Evolutionary conservation across 2,113 vertebrate genomes (phyloP), one percentile per base, ranked within the genome.

Genomic region (Trogon melanurus): DNA sequence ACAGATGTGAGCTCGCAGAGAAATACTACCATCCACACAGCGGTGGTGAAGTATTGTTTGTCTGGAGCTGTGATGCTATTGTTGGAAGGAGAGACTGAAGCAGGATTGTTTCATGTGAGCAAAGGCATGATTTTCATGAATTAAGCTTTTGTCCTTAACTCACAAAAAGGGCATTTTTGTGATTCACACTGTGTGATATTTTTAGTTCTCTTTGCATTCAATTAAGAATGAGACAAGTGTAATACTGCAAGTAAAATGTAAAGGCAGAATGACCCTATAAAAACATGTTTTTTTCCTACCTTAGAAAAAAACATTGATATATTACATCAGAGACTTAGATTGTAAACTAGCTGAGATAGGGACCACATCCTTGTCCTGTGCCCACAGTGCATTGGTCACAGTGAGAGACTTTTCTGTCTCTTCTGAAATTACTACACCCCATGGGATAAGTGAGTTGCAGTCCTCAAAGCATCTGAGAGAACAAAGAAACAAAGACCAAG

Each of bases 101-200:
- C 32, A 47, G 65, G 44, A 96, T 96, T 96, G 89, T 96, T 91
- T 93, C 3, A 3, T 71, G 14, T 60, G 34, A 89, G 78, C 30
- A 91, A 73, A 80, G 69, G 56, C 84, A 87, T 48, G 67, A 62
- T 88, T 89, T 78, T 71, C 53, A 71, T 91, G 79, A 95, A 95
- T 53, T 61, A 47, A 88, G 38, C 93, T 96, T 96, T 96, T 96
- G 91, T 96, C 62, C 80, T 89, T 56, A 41, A 61, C 47, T 45
- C 58, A 92, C 44, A 95, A 76, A 88, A 94, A 60, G 14, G 34
- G 44, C 44, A 22, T 56, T 71, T 91, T 32, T 50, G 53, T 89
- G 41, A 78, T 78, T 78, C 50, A 58, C 29, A 6, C n/a, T 58
- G 18, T 79, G 71, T 73, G 72, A 48, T 83, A 76, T 92, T 91